Percentiles rank a stretch among this genome's conserved stretches.
Evolutionary conservation across 2,113 vertebrate species (phyloP).

Genomic region (Oxygymnocypris stewartii): DNA sequence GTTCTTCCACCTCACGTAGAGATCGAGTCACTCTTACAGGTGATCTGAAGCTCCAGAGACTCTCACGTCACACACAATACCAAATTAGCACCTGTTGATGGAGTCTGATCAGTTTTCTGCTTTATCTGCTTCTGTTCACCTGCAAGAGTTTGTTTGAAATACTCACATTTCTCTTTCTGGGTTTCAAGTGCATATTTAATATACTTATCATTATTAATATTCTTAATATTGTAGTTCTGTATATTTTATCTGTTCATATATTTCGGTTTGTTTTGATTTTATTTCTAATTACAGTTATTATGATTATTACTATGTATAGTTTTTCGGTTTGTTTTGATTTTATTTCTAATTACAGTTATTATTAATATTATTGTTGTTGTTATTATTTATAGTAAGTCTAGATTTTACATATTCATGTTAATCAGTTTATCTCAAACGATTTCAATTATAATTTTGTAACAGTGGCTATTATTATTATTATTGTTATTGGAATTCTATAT

Average conservation of each 20-base stretch:
- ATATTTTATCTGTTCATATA: not conserved
- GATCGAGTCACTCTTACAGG: constrained; percentile 58
- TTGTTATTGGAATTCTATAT: not conserved
- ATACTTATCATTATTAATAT: not conserved
- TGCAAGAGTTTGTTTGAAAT: constrained; percentile 54
- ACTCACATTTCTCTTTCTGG: constrained; percentile 21
- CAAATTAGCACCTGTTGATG: not conserved
- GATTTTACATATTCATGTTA: not conserved
- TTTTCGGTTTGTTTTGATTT: not conserved
- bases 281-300: not conserved
- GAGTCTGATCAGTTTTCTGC: constrained; percentile 2
- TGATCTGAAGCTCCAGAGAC: constrained; percentile 59
- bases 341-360: not conserved
- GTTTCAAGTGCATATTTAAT: constrained; percentile 1
- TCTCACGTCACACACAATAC: not conserved
- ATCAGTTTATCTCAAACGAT: not conserved
- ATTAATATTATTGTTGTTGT: not conserved
- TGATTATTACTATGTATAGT: no score
- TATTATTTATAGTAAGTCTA: not conserved
- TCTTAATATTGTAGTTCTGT: not conserved
- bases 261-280: not conserved
- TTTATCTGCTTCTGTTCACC: constrained; percentile 61
- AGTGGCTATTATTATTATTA: not conserved
- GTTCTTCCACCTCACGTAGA: not conserved
- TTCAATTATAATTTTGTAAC: not conserved